Base-by-base conservation (phyloP, 1,140 invertebrate genomes). In the Aphidius gifuensis region DNA sequence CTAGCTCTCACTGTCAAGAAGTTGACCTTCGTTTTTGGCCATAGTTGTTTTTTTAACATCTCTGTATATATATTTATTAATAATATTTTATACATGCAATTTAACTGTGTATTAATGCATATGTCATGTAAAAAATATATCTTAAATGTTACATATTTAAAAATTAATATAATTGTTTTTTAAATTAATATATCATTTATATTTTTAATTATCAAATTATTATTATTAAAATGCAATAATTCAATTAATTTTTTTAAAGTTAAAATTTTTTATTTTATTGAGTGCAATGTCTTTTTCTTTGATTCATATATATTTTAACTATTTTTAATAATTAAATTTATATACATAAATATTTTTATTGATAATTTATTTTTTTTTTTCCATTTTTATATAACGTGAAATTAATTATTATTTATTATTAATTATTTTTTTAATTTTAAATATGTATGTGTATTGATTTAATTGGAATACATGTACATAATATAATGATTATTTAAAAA, bases 1-100 rank as follows among this genome's bases (percentile, higher is more conserved):
- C 75, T 76, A 78, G 76, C 74, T 82, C 74, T 82, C 79, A 87
- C 88, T 89, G 86, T 90, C 88, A 90, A 91, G 89, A 91, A 91
- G 89, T 91, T 92, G 90, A 91, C 90, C 89, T 90, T 90, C 89
- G 88, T 91, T 90, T 90, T 89, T 89, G 87, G 87, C 88, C 86
- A 89, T 89, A 87, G 85, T 87, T 89, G 85, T 87, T 80, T 75
- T 83, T 82, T 75, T 74, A 70, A 73, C 73, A 75, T 72, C 71
- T 70, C 69, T 70, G 72, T 71, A 70, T 74, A 78, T 75, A 67
- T 72, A 70, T 70, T 71, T 66, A 46, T 16, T 49, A 49, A 49
- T 5, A 0, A 59, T 61, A 61, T 53, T 38, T 40, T 47, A 47
- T 56, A 55, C 57, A 59, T 59, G 48, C 57, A 49, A 60, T n/a